phyloP scores from a whole-genome alignment of 2,888 invertebrate genomes.

The Eupithecia subumbrata region DNA sequence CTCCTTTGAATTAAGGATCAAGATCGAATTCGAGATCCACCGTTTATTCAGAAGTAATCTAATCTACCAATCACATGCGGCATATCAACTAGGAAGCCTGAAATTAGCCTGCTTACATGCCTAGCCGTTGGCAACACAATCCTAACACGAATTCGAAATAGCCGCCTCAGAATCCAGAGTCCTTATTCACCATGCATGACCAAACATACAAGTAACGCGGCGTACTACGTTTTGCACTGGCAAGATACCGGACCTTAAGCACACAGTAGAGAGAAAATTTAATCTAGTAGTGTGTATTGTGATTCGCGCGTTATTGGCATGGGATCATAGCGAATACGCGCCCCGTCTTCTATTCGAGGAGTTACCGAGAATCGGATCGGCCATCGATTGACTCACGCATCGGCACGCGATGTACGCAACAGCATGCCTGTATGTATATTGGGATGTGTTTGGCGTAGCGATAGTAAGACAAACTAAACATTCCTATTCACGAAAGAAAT shows the following conservation, averaged over 20 bases:
- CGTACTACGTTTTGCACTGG: background rate
- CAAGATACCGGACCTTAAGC: background rate
- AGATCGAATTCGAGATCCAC: background rate
- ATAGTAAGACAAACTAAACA: constrained; percentile 29
- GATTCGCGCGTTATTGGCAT: constrained; percentile 13
- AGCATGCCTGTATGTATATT: constrained; percentile 22
- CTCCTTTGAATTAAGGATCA: background rate
- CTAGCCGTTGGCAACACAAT: constrained; percentile 29
- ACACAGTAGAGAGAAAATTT: background rate
- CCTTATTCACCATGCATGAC: constrained; percentile 8
- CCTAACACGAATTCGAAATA: constrained; percentile 35
- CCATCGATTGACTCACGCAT: constrained; percentile 40
- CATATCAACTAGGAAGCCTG: constrained; percentile 13
- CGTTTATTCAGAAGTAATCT: background rate
- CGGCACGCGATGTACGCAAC: constrained; percentile 36
- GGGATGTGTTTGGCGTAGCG: constrained; percentile 20
- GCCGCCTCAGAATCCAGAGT: constrained; percentile 32
- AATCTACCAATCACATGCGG: background rate
- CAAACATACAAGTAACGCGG: constrained; percentile 7
- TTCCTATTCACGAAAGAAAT: background rate
- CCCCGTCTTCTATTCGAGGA: constrained; percentile 31
- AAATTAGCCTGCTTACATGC: constrained; percentile 17
- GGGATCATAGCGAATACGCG: constrained; percentile 13
- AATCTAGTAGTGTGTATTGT: background rate
- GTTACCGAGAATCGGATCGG: constrained; percentile 36